phyloP scores from a whole-genome alignment of 2,797 vertebrate species.

The Avahi laniger region DNA sequence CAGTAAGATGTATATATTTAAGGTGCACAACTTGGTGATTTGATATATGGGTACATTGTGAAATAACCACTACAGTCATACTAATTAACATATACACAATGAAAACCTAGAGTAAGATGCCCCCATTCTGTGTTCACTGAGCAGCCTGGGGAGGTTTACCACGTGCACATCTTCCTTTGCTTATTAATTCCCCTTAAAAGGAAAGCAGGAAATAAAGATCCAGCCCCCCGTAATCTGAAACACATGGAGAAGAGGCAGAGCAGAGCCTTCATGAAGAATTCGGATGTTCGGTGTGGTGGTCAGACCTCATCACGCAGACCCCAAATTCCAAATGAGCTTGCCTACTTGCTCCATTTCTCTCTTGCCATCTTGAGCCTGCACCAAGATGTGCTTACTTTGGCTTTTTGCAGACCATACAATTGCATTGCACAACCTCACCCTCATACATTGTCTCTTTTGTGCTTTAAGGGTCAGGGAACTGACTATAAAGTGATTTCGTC shows the following conservation, averaged over 20 bases:
- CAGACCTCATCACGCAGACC: slow-evolving; percentile 15
- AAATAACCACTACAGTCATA: neutral
- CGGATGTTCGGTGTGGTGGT: slow-evolving; percentile 16
- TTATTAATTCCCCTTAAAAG: slow-evolving; percentile 55
- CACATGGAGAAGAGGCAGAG: neutral
- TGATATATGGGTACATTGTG: neutral
- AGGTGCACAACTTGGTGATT: neutral
- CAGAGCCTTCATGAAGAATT: slow-evolving; percentile 34
- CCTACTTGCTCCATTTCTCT: neutral
- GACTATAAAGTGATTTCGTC: neutral
- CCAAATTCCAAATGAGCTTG: slow-evolving; percentile 18
- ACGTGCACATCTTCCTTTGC: slow-evolving; percentile 48
- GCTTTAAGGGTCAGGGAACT: neutral
- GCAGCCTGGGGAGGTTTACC: neutral
- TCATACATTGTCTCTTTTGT: neutral
- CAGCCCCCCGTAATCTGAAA: slow-evolving; percentile 49
- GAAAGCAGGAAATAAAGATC: slow-evolving; percentile 51
- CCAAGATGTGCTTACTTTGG: neutral
- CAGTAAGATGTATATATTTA: neutral
- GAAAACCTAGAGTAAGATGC: neutral
- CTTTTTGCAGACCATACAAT: neutral
- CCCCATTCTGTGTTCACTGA: neutral
- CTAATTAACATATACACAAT: neutral
- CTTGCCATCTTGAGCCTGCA: neutral
- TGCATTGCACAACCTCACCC: neutral